Evolutionary conservation across 1,140 invertebrate genomes (phyloP).

Genomic region (Zaprionus lachaisei): DNA sequence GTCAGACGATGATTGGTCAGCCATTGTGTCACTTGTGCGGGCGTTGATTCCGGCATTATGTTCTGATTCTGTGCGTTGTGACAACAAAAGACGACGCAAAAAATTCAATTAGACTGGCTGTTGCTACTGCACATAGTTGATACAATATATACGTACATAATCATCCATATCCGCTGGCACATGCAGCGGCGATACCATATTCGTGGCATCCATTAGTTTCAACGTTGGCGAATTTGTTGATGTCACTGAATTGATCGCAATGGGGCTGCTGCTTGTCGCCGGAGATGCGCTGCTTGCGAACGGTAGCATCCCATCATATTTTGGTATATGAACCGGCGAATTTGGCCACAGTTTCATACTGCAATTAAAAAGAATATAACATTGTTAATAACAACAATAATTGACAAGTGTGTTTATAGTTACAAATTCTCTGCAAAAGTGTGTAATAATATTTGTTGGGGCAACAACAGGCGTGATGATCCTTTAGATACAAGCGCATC

Average conservation of each 20-base stretch:
- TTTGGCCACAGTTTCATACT: conserved; percentile 84
- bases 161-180: conserved; percentile 77
- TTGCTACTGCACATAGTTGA: neutral
- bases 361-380: neutral
- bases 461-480: conserved; percentile 58
- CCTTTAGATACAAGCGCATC: conserved; percentile 75
- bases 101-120: conserved; percentile 1
- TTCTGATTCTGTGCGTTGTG: conserved; percentile 67
- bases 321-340: conserved; percentile 84
- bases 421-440: conserved; percentile 59
- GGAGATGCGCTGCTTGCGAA: conserved; percentile 72
- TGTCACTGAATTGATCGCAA: conserved; percentile 84
- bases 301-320: conserved; percentile 82
- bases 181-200: conserved; percentile 80
- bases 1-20: conserved; percentile 91
- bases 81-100: conserved; percentile 21
- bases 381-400: neutral
- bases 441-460: conserved; percentile 21
- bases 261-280: conserved; percentile 74
- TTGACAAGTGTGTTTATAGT: neutral
- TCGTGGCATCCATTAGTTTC: conserved; percentile 83
- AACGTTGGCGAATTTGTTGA: conserved; percentile 83
- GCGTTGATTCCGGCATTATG: conserved; percentile 86
- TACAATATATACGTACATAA: conserved; percentile 47
- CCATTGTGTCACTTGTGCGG: conserved; percentile 91